Base-by-base conservation (phyloP, 2,797 vertebrate genomes). In the Sciaenops ocellatus region DNA sequence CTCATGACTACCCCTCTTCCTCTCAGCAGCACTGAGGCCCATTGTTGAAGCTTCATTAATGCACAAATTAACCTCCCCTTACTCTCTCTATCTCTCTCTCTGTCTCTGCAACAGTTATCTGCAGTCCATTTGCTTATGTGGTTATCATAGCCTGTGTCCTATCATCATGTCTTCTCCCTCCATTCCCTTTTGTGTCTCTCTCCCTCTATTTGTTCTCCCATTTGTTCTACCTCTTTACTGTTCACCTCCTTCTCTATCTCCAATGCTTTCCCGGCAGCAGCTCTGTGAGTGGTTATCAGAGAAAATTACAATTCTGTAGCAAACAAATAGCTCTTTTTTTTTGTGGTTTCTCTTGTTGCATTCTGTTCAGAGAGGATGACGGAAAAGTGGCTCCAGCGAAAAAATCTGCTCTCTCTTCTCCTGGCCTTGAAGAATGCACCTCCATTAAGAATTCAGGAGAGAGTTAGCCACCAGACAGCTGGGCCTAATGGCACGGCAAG, bases 361-460 rank as follows among this genome's bases (percentile, higher is more conserved):
- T 75, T 80, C 22, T 51, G 42, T 26, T 61, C 24, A 26, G 69
- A 65, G 60, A 60, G 57, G 34, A 30, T 52, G 59, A 72, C 4
- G 46, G 50, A 68, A 65, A 86, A 59, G 62, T 22, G 60, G 54
- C 75, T 69, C 20, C 55, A 57, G 84, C 69, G 69, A 92, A 87
- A 88, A 38, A 38, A 38, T 38, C 34, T 38, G 34, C 34, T 77
- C 74, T n/a, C 57, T 55, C 54, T 42, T 67, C 77, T 83, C 69
- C 69, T 42, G 73, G 82, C 34, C 81, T 56, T 76, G 75, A 79
- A 86, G 86, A 88, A 85, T 61, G 87, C 64, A 41, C 76, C 79
- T 89, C 87, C 87, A 90, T 92, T 91, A 88, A 55, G 85, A 80
- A 93, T 92, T 90, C 91, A 86, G 76, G 55, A 74, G 83, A 63